Evolutionary conservation across 2,888 invertebrate genomes (phyloP).

Genomic region (Drosophila meridiana): DNA sequence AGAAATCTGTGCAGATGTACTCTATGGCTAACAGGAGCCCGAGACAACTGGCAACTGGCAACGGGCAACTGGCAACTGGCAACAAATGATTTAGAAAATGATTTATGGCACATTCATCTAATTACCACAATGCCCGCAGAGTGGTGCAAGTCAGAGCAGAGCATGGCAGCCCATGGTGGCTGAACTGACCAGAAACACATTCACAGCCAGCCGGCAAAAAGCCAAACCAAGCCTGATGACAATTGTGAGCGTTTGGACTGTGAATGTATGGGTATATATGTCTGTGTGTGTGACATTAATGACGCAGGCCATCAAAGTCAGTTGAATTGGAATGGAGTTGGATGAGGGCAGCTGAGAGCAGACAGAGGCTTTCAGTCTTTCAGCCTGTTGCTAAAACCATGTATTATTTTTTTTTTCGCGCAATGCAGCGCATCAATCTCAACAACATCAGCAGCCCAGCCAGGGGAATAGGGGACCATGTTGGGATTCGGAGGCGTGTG

Average conservation of each 20-base stretch:
- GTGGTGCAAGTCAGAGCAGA: conserved; percentile 9
- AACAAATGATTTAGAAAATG: conserved; percentile 78
- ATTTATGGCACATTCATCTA: conserved; percentile 79
- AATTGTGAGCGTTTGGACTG: conserved; percentile 66
- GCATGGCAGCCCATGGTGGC: conserved; percentile 15
- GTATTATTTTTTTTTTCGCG: conserved; percentile 62
- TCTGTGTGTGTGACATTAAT: conserved; percentile 66
- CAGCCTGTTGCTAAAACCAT: conserved; percentile 58
- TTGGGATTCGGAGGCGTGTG: too few species aligned
- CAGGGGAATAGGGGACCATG: not conserved
- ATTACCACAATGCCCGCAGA: conserved; percentile 71
- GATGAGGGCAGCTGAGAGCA: conserved; percentile 2
- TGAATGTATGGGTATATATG: conserved; percentile 13
- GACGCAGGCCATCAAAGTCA: conserved; percentile 73
- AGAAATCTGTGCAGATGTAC: not conserved
- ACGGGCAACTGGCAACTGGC: conserved; percentile 49
- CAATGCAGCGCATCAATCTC: conserved; percentile 74
- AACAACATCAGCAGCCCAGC: conserved; percentile 42
- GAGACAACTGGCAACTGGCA: conserved; percentile 38
- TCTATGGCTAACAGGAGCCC: conserved; percentile 23
- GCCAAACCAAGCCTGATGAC: conserved; percentile 65
- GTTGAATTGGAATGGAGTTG: conserved; percentile 21
- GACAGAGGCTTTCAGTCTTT: conserved; percentile 6
- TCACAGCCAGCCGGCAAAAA: conserved; percentile 55
- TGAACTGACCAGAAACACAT: conserved; percentile 43